Evolutionary conservation across 2,888 invertebrate species (phyloP), one percentile per base, ranked within the genome.

Genomic region (Ophion slaviceki): DNA sequence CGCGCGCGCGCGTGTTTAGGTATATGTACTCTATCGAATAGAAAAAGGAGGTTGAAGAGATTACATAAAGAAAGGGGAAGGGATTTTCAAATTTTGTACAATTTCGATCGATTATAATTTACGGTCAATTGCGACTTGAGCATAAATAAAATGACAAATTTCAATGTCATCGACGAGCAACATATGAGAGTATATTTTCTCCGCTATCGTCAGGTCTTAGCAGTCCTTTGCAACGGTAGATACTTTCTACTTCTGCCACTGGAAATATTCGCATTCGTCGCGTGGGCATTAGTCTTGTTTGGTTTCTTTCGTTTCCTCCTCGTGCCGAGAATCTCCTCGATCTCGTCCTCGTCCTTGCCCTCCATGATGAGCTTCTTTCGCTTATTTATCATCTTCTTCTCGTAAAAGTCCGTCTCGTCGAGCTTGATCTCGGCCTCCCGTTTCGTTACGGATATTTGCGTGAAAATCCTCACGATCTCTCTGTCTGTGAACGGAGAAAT

Each of bases 351-450:
- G 94, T 98, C 97, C 85, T 96, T 96, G 4, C 98, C 98, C 86
- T 98, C 97, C 91, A 98, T 94, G 88, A 99, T 96, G 95, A 98
- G 96, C 82, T 97, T 96, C 94, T 99, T 99, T 90, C 97, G 95
- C 90, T 98, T 96, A 94, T 99, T 98, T 89, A 97, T 98, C 91
- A 96, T 95, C 91, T 96, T 97, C 88, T 97, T 96, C 93, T 98
- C 98, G 92, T 98, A 98, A 92, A 99, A 99, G 94, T 98, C 97
- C 82, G 96, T 96, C 93, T 98, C 98, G 91, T 99, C 99, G 76
- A 99, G 94, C 93, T 96, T 96, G 67, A 99, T 97, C 94, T 99
- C 98, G 4, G 99, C 98, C 93, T 99, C 98, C 84, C 99, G 96
- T 87, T 98, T 97, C 0, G 98, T 97, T 45, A 99, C 98, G 87